Evolutionary conservation across 2,888 invertebrate species (phyloP).

Genomic region (Chirona hameri): DNA sequence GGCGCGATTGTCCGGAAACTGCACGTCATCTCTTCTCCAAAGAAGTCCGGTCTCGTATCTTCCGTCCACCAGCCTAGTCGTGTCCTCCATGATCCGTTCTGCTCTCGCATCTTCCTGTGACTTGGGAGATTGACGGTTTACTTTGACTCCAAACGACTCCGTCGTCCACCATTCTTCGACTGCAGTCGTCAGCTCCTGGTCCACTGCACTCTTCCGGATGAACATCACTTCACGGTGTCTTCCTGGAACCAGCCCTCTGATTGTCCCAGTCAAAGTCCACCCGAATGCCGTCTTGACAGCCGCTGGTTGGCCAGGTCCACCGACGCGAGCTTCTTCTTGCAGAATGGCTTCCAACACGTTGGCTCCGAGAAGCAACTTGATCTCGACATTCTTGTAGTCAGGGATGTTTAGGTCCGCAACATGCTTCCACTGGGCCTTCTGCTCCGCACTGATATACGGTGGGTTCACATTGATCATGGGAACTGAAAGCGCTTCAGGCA

Average conservation of each 20-base stretch:
- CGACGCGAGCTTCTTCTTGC: background rate
- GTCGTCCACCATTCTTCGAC: background rate
- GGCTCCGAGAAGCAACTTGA: background rate
- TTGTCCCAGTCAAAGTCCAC: background rate
- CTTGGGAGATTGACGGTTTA: background rate
- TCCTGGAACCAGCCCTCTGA: background rate
- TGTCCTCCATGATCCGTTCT: background rate
- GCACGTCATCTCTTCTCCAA: background rate
- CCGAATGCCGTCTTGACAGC: background rate
- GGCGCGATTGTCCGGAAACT: background rate
- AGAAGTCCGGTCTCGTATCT: background rate
- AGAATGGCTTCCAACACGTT: background rate
- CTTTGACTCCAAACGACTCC: background rate
- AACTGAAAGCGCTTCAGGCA: background rate
- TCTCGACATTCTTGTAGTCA: background rate
- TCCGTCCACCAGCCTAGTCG: background rate
- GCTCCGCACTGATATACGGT: background rate
- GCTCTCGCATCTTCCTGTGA: background rate
- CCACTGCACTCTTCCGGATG: background rate
- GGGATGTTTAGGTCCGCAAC: background rate
- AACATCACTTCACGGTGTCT: background rate
- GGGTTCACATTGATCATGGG: background rate
- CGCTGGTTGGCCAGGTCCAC: background rate
- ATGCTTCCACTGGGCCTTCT: background rate
- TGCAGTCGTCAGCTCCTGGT: background rate